Conservation (phyloP, 1,140 invertebrate genomes). For the Tetragnatha versicolor region DNA sequence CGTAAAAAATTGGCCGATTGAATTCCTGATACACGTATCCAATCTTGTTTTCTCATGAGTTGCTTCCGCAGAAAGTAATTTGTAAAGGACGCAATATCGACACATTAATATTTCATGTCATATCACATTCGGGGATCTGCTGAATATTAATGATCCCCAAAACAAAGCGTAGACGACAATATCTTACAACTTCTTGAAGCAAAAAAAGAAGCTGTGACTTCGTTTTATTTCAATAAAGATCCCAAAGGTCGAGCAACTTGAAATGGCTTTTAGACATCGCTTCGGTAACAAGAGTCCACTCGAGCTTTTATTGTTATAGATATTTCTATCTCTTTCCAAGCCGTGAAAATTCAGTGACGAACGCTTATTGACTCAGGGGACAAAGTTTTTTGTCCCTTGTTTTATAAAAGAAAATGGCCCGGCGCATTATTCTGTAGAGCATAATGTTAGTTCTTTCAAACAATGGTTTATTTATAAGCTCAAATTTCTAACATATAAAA, state of each 20-base stretch:
- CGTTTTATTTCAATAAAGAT: conserved; percentile 6
- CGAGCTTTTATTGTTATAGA: neutral
- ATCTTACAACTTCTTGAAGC: neutral
- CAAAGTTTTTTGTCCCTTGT: no score
- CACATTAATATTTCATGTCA: no score
- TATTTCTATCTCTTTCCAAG: neutral
- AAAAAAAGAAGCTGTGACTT: neutral
- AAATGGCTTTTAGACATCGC: neutral
- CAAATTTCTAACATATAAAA: no score
- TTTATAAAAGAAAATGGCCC: conserved; percentile 5
- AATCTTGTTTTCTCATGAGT: no score
- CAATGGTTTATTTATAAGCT: no score
- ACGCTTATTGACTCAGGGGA: neutral
- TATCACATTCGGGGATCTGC: no score
- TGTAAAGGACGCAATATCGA: no score
- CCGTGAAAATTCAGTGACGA: neutral
- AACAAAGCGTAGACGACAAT: neutral
- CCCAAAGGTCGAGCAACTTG: neutral
- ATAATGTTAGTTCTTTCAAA: no score
- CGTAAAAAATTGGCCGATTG: no score
- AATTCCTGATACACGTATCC: no score
- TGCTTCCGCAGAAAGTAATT: no score
- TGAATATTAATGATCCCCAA: neutral
- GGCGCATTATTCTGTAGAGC: no score
- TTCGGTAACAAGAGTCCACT: neutral